Base-by-base conservation (phyloP, 2,888 invertebrate genomes). In the Choreutis nemorana region DNA sequence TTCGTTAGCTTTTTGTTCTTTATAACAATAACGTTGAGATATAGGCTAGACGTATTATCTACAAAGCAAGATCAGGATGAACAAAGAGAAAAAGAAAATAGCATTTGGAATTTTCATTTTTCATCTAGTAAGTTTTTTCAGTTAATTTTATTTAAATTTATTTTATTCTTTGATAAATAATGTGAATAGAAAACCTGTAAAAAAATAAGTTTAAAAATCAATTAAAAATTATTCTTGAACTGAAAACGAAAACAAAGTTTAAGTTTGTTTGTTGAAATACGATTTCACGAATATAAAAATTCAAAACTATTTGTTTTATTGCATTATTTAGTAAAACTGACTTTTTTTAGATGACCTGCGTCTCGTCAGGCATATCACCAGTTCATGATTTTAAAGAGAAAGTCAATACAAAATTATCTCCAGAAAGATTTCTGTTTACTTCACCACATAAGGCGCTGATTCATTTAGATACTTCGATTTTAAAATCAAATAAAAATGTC, bases 311-410 rank as follows among this genome's bases (percentile, higher is more conserved):
- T 5, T 5, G 18, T 6, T 18, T 21, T 28, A 8, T 23, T 12
- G 18, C 9, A 15, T 28, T 24, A 28, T 23, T 29, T 12, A 4
- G 23, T 18, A 27, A 15, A 14, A 11, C 5, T 14, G 13, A 20
- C 20, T 2, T 18, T 28, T 59, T 55, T 23, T 45, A 68, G 68
- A 42, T 65, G 25, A 37, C 45, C 14, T 33, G 39, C 16, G 41
- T 41, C 6, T 34, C 37, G 15, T 62, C 65, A 31, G 72, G 75
- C 11, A 70, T 77, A 49, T 77, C 77, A 21, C 75, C 75, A 28
- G 48, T 72, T 14, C 77, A 77, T 33, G 71, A 77, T 45, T 47
- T 66, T 29, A 67, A 53, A 41, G 58, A 58, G 35, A 62, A 64
- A 46, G 18, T 60, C 1, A 51, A 45, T 34, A 39, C 55, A 1